A percentile compares a stretch with the other conserved stretches of the same genome.
phyloP scores from a whole-genome alignment of 2,113 vertebrate genomes.

The Ciconia stormi region DNA sequence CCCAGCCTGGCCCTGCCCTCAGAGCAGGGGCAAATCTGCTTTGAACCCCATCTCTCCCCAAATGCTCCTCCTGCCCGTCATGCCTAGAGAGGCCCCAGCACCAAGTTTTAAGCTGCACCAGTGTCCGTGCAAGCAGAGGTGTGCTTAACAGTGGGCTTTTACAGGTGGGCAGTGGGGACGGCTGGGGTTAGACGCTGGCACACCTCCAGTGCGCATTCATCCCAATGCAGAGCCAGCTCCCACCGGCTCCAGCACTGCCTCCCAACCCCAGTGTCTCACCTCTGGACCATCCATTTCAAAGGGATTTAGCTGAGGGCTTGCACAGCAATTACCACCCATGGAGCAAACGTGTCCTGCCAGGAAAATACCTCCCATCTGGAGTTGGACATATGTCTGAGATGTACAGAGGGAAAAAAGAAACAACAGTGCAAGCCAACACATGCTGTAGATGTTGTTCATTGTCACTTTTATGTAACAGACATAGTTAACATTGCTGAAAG shows the following conservation, averaged over 20 bases:
- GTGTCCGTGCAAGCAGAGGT: accelerated
- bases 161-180: neutral
- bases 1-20: neutral
- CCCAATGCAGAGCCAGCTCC: neutral
- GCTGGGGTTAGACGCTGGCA: neutral
- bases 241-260: accelerated
- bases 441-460: neutral
- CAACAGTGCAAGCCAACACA: neutral
- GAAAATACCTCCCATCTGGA: neutral
- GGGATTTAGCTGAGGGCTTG: neutral
- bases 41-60: neutral
- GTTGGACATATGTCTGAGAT: neutral
- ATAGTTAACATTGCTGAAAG: neutral
- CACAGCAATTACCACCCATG: neutral
- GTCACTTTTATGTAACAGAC: conserved; percentile 34
- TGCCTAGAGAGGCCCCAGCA: neutral
- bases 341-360: neutral
- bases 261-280: neutral
- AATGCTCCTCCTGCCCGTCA: accelerated
- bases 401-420: neutral
- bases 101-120: neutral
- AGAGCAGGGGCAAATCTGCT: neutral
- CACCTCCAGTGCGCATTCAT: neutral
- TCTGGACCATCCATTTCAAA: neutral
- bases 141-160: neutral